A percentile compares a stretch with the other conserved stretches of the same genome.
Evolutionary conservation across 2,113 vertebrate species (phyloP).

Genomic region (Gallinago jamesoni): DNA sequence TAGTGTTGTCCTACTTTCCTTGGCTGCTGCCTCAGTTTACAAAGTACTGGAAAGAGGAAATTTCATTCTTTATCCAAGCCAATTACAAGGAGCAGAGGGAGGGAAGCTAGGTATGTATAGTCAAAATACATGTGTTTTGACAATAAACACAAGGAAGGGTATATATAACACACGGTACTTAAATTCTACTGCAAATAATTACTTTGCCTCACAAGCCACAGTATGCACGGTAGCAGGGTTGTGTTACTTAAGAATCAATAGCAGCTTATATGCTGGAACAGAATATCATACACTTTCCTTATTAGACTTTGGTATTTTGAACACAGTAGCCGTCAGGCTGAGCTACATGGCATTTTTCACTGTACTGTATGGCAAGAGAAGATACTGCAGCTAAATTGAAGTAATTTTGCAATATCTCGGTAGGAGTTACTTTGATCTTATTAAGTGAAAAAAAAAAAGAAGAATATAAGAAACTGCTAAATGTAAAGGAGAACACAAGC

Average conservation of each 20-base stretch:
- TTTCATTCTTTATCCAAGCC: background rate
- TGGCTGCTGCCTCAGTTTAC: background rate
- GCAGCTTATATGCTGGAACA: background rate
- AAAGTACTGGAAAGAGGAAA: background rate
- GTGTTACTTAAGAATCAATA: background rate
- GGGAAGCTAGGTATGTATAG: background rate
- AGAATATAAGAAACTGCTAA: background rate
- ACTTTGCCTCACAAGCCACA: background rate
- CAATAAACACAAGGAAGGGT: background rate
- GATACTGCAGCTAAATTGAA: background rate
- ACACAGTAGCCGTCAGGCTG: background rate
- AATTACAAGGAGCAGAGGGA: background rate
- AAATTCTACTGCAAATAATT: background rate
- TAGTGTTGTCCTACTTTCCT: background rate
- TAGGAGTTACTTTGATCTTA: background rate
- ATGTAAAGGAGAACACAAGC: background rate
- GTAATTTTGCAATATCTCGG: background rate
- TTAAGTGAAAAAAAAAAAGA: background rate
- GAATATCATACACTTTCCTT: background rate
- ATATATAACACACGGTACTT: background rate
- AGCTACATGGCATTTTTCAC: fast-evolving
- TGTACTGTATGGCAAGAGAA: background rate
- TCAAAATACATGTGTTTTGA: background rate
- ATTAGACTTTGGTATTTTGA: background rate
- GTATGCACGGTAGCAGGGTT: fast-evolving